Evolutionary conservation across 2,113 vertebrate species (phyloP).

Genomic region (Ctenodactylus gundi): DNA sequence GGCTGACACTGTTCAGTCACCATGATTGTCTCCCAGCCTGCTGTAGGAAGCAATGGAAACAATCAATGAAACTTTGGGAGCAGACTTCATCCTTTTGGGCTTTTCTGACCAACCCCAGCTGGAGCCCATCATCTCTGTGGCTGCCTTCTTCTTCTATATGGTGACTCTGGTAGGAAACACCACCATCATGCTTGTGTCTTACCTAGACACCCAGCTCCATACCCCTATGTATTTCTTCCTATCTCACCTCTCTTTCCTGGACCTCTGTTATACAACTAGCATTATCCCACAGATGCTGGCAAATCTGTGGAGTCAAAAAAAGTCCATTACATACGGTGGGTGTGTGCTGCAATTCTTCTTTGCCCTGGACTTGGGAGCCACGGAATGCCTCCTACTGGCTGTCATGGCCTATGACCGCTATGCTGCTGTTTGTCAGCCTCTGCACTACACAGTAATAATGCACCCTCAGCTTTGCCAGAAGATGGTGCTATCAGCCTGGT

Average conservation of each 20-base stretch:
- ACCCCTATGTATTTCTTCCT: slow-evolving; percentile 75
- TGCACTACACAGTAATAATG: slow-evolving; percentile 59
- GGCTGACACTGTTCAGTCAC: not conserved
- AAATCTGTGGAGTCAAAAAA: slow-evolving; percentile 32
- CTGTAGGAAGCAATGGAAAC: not conserved
- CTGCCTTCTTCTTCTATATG: slow-evolving; percentile 56
- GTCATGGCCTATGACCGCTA: slow-evolving; percentile 71
- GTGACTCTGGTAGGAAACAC: slow-evolving; percentile 54
- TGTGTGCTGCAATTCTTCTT: slow-evolving; percentile 65
- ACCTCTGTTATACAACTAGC: slow-evolving; percentile 60
- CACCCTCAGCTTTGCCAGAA: slow-evolving; percentile 44
- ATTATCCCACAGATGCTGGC: slow-evolving; percentile 64
- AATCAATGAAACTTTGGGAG: not conserved
- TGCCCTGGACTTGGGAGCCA: slow-evolving; percentile 54
- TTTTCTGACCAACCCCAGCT: slow-evolving; percentile 13
- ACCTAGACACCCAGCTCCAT: slow-evolving; percentile 52
- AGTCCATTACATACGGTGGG: slow-evolving; percentile 15
- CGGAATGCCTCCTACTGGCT: slow-evolving; percentile 63
- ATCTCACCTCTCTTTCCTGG: slow-evolving; percentile 58
- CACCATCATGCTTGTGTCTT: slow-evolving; percentile 45
- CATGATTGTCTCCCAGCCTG: not conserved
- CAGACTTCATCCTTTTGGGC: slow-evolving; percentile 57
- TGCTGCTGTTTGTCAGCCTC: slow-evolving; percentile 61
- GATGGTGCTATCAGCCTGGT: slow-evolving; percentile 48
- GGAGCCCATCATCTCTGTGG: not conserved